Conservation (phyloP, 2,888 invertebrate species). For the Tyria jacobaeae region DNA sequence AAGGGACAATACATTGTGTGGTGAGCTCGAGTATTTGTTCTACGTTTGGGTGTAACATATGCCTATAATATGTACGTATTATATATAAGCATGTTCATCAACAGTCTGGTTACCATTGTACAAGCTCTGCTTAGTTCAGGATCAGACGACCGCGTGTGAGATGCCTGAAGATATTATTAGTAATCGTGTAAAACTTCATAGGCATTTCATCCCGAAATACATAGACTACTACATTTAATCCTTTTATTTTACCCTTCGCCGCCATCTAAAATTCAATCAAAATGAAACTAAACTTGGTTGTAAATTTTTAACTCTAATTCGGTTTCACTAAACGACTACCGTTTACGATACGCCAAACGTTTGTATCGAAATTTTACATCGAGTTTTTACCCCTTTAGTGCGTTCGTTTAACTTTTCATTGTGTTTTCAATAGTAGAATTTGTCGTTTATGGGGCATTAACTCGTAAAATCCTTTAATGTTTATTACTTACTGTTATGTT, state of each 20-base stretch:
- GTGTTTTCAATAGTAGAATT: conserved; percentile 41
- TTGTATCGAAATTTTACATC: conserved; percentile 28
- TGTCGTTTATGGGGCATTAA: conserved; percentile 40
- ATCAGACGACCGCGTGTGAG: too few relatives aligned
- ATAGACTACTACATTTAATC: conserved; percentile 16
- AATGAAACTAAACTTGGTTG: conserved; percentile 38
- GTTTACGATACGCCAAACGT: conserved; percentile 39
- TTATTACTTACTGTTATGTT: conserved; percentile 31
- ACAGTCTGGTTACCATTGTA: too few relatives aligned
- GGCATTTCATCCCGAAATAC: background rate
- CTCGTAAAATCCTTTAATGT: conserved; percentile 46
- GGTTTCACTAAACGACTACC: conserved; percentile 37
- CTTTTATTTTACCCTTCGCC: conserved; percentile 14
- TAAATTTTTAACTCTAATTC: conserved; percentile 41
- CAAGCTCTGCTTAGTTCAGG: too few relatives aligned
- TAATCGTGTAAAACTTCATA: too few relatives aligned
- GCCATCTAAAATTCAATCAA: conserved; percentile 36
- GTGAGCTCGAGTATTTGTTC: too few relatives aligned
- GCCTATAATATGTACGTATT: too few relatives aligned
- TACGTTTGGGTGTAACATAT: too few relatives aligned
- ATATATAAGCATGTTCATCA: too few relatives aligned
- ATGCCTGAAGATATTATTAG: too few relatives aligned
- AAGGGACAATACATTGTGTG: too few relatives aligned
- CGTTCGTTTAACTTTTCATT: conserved; percentile 32
- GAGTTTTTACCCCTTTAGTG: conserved; percentile 41